Conservation (phyloP, 2,888 invertebrate species). For the Brachynemurus nebulosus region DNA sequence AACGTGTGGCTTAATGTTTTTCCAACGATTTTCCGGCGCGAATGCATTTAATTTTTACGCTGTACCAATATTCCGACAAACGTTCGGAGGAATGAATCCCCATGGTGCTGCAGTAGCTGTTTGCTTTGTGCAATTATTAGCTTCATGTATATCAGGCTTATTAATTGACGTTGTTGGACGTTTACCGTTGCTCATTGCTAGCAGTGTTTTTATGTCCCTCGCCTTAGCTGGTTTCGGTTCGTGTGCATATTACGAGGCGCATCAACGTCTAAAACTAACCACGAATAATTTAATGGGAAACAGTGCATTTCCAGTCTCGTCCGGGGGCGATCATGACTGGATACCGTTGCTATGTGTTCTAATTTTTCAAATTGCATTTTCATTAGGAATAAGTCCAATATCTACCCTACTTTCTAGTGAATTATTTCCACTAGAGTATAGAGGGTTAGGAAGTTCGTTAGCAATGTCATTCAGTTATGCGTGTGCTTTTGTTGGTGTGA, state of each 20-base stretch:
- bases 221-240: constrained; percentile 77
- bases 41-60: constrained; percentile 78
- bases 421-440: constrained; percentile 66
- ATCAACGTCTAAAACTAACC: constrained; percentile 28
- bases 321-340: constrained; percentile 44
- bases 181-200: constrained; percentile 67
- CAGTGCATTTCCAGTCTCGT: constrained; percentile 11
- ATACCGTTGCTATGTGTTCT: constrained; percentile 70
- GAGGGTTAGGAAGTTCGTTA: constrained; percentile 77
- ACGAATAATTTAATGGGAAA: constrained; percentile 14
- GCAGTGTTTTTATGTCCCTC: constrained; percentile 72
- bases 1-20: constrained; percentile 78
- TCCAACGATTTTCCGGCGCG: constrained; percentile 73
- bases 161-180: constrained; percentile 79
- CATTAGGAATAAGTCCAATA: constrained; percentile 78
- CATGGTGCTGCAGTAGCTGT: constrained; percentile 76
- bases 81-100: constrained; percentile 67
- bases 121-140: constrained; percentile 71
- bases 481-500: constrained; percentile 74
- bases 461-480: constrained; percentile 77
- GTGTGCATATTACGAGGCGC: constrained; percentile 62
- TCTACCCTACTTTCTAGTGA: constrained; percentile 76
- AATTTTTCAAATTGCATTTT: constrained; percentile 73
- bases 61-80: constrained; percentile 73
- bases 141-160: constrained; percentile 65